These are phyloP conservation scores for Tipula confusa DNA, from an alignment of 2,888 invertebrate genomes.

Conservation along the genomic window DNA sequence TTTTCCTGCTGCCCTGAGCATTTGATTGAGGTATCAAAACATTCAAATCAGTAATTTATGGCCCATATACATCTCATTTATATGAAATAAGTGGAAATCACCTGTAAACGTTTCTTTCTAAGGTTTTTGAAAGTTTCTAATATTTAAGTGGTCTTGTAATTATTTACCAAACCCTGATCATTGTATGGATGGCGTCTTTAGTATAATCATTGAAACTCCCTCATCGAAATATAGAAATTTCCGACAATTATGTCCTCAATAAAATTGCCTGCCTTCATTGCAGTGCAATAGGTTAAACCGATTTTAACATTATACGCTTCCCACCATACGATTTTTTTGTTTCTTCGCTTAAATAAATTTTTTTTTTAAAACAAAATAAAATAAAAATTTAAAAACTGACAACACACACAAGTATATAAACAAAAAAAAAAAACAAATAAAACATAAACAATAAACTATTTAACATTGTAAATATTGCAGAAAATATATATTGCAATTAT, in stretches of 20 bases:
- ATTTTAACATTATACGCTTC: neutral
- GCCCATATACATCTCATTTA: no score
- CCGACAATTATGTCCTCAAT: neutral
- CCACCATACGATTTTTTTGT: neutral
- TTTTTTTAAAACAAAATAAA: neutral
- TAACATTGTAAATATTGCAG: neutral
- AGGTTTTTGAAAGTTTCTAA: no score
- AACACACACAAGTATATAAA: neutral
- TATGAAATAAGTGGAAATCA: no score
- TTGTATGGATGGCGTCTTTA: no score
- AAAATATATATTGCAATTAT: neutral
- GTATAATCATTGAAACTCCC: no score
- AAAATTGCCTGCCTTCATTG: neutral
- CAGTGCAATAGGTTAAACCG: neutral
- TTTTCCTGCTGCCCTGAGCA: no score
- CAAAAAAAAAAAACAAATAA: neutral
- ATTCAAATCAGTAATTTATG: no score
- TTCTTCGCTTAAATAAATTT: neutral
- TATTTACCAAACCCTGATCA: no score
- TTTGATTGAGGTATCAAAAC: no score
- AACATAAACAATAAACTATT: conserved; percentile 12
- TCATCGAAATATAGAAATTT: no score
- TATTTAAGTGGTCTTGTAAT: no score
- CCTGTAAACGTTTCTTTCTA: no score
- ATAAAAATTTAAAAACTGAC: neutral